Evolutionary conservation across 2,113 vertebrate species (phyloP).

Genomic region (Chionis minor): DNA sequence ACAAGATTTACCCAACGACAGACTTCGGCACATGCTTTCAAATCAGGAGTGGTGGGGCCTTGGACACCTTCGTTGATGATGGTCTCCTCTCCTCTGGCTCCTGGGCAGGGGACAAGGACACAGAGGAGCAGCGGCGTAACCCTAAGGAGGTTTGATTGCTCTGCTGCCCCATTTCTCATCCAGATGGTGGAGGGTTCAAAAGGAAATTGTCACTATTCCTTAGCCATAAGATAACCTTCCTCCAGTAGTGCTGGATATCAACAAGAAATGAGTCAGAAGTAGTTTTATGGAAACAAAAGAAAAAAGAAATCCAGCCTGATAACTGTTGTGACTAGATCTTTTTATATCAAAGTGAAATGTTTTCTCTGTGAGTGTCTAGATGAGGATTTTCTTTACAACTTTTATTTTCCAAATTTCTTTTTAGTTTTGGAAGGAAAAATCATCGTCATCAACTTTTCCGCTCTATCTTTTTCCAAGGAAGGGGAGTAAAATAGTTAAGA

Average conservation of each 20-base stretch:
- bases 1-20: background rate
- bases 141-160: background rate
- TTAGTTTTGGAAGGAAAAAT: background rate
- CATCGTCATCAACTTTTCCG: background rate
- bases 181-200: background rate
- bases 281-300: background rate
- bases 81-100: background rate
- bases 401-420: background rate
- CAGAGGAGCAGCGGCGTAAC: background rate
- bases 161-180: background rate
- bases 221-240: background rate
- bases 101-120: background rate
- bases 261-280: fast-evolving
- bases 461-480: background rate
- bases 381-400: background rate
- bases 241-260: background rate
- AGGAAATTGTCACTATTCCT: background rate
- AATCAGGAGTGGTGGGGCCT: background rate
- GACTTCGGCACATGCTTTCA: background rate
- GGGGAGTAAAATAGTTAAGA: background rate
- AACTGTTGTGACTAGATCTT: background rate
- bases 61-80: background rate
- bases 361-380: background rate
- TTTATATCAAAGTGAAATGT: background rate
- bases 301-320: background rate